Percentiles rank a stretch among this genome's conserved stretches.
phyloP scores from a whole-genome alignment of 2,797 vertebrate genomes.

The Coregonus sp. region DNA sequence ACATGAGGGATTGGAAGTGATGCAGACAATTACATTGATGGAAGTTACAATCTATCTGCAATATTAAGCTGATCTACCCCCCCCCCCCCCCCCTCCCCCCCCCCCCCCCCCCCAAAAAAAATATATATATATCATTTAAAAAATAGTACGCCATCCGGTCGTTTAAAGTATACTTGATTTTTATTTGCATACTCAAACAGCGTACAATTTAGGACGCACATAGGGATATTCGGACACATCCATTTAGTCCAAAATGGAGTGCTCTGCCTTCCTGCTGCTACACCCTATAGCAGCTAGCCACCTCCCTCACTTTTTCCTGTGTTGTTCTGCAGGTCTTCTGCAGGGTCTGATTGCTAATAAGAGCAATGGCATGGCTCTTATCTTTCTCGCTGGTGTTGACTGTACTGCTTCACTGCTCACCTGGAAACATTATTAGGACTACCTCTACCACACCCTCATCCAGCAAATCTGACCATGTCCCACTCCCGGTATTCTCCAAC shows the following conservation, averaged over 20 bases:
- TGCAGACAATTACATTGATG: too few relatives aligned
- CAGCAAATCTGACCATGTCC: constrained; percentile 15
- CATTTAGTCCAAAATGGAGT: background rate
- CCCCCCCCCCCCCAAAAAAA: too few relatives aligned
- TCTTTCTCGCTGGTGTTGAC: constrained; percentile 37
- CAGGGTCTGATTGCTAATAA: constrained; percentile 10
- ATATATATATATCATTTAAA: too few relatives aligned
- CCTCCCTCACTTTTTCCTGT: background rate
- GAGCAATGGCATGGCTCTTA: constrained; percentile 47
- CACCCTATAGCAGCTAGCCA: background rate
- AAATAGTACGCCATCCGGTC: too few relatives aligned
- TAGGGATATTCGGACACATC: too few relatives aligned
- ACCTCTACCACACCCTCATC: constrained; percentile 23
- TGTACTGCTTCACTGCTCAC: constrained; percentile 33
- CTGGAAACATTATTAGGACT: constrained; percentile 41
- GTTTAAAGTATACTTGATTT: too few relatives aligned
- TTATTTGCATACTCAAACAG: background rate
- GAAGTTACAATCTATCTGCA: too few relatives aligned
- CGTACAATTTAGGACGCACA: background rate
- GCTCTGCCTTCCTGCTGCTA: background rate
- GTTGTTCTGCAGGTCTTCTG: background rate
- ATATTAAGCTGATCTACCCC: too few relatives aligned
- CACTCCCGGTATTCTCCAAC: background rate
- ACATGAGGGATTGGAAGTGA: too few relatives aligned
- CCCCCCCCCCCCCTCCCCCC: too few relatives aligned